Conservation (phyloP, 2,113 vertebrate species). For the Urocitellus parryii region DNA sequence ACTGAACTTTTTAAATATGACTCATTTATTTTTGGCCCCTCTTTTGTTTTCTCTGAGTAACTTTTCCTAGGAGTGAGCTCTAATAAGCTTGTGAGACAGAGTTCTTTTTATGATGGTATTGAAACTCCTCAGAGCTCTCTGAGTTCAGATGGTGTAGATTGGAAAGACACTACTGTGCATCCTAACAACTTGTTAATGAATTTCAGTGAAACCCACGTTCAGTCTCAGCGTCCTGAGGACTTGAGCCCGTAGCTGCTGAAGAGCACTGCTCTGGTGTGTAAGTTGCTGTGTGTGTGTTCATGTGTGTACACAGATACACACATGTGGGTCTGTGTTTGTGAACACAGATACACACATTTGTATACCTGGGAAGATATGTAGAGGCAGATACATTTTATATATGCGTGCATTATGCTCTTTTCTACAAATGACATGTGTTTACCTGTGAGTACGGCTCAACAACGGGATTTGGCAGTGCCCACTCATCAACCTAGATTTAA, state of each 20-base stretch:
- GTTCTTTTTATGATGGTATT: not conserved
- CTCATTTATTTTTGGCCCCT: not conserved
- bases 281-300: not conserved
- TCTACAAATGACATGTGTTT: not conserved
- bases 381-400: not conserved
- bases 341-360: not conserved
- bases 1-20: not conserved
- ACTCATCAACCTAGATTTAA: not conserved
- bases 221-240: not conserved
- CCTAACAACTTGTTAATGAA: not conserved
- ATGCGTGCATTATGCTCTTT: not conserved
- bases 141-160: not conserved
- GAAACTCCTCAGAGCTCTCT: not conserved
- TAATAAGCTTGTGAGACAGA: not conserved
- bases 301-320: too few relatives aligned
- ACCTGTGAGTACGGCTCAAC: not conserved
- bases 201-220: fast-evolving
- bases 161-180: not conserved
- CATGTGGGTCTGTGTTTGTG: not conserved
- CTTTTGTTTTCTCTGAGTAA: not conserved
- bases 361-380: not conserved
- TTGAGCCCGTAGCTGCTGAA: too few relatives aligned
- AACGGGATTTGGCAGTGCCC: not conserved
- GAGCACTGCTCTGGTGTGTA: not conserved
- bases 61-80: not conserved